Conservation (phyloP, 64 coral and sea anemone genomes). For the Trachythela sp. region DNA sequence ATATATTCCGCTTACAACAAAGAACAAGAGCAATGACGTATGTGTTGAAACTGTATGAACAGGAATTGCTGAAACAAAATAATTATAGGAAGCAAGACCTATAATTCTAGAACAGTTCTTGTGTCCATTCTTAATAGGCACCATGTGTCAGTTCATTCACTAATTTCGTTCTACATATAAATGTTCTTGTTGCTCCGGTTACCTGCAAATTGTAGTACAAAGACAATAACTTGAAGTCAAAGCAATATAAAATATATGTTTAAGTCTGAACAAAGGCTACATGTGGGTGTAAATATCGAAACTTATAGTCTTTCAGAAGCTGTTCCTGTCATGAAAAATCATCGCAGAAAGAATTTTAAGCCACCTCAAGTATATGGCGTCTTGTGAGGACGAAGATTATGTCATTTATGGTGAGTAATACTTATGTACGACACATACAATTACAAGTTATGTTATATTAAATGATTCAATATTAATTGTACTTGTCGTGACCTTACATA, state of each 20-base stretch:
- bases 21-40: background rate
- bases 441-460: no score
- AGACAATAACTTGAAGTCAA: background rate
- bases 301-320: background rate
- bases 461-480: no score
- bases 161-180: no score
- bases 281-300: background rate
- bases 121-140: no score
- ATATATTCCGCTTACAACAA: background rate
- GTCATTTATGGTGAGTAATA: background rate
- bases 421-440: no score
- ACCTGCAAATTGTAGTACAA: background rate
- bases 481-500: no score
- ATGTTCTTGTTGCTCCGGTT: background rate
- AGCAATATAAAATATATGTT: background rate
- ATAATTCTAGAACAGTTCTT: no score
- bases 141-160: no score
- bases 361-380: background rate
- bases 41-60: background rate
- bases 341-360: background rate
- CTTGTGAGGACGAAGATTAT: background rate
- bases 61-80: background rate
- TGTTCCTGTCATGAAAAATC: background rate
- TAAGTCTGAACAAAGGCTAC: background rate
- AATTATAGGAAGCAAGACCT: background rate